A percentile compares a stretch with the other conserved stretches of the same genome.
phyloP scores from a whole-genome alignment of 2,888 invertebrate species.

The Cylloceria caligata region DNA sequence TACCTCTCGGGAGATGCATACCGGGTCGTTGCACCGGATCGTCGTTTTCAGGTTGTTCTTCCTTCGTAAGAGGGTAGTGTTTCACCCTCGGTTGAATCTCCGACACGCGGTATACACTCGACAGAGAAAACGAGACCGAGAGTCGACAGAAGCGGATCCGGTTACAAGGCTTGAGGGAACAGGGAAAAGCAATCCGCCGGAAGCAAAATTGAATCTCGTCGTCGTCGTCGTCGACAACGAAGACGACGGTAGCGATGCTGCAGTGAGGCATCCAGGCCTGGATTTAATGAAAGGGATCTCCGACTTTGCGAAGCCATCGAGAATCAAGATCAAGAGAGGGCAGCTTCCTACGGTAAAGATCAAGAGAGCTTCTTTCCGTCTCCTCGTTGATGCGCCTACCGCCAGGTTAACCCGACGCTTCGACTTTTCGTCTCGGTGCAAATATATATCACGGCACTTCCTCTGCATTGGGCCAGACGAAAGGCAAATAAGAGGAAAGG shows the following conservation, averaged over 20 bases:
- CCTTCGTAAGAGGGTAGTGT: not conserved
- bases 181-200: constrained; percentile 82
- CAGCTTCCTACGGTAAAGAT: constrained; percentile 70
- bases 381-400: not conserved
- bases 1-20: not conserved
- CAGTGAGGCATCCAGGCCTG: constrained; percentile 65
- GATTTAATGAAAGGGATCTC: constrained; percentile 78
- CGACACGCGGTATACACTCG: constrained; percentile 19
- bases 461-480: constrained; percentile 43
- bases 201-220: constrained; percentile 82
- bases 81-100: not conserved
- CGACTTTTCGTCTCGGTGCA: constrained; percentile 35
- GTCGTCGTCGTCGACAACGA: constrained; percentile 37
- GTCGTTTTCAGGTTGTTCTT: constrained; percentile 7
- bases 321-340: constrained; percentile 70
- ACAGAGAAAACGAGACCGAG: constrained; percentile 48
- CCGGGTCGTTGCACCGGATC: not conserved
- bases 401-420: not conserved
- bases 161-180: constrained; percentile 79
- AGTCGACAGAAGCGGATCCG: constrained; percentile 79
- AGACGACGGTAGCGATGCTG: constrained; percentile 46
- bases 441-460: constrained; percentile 19
- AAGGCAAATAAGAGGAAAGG: constrained; percentile 50
- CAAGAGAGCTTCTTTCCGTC: constrained; percentile 68
- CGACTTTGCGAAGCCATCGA: constrained; percentile 69